These are phyloP conservation scores for Pterostichus niger DNA, from an alignment of 2,888 invertebrate genomes.

Conservation along the genomic window DNA sequence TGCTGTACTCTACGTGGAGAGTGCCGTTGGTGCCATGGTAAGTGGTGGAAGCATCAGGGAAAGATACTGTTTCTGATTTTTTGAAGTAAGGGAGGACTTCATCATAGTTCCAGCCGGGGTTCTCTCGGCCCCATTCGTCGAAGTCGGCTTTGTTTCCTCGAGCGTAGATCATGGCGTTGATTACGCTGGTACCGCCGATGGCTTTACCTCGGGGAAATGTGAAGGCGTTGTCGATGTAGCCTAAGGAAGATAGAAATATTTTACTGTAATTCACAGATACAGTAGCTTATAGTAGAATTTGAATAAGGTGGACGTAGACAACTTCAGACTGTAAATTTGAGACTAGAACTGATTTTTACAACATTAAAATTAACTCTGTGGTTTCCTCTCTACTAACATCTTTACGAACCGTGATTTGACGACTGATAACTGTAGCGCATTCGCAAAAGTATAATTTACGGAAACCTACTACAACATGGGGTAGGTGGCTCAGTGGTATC, in stretches of 20 bases:
- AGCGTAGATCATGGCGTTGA: conserved; percentile 68
- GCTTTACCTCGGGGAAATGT: conserved; percentile 69
- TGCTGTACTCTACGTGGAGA: conserved; percentile 67
- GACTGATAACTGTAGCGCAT: too few relatives aligned
- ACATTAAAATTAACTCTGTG: too few relatives aligned
- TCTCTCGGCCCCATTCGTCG: conserved; percentile 68
- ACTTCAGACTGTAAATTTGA: too few relatives aligned
- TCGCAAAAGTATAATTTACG: too few relatives aligned
- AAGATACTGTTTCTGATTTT: conserved; percentile 68
- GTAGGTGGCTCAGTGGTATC: too few relatives aligned
- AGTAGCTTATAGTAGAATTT: too few relatives aligned
- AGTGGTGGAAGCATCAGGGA: conserved; percentile 39
- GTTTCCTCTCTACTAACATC: too few relatives aligned
- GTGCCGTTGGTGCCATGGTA: conserved; percentile 67
- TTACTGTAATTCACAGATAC: too few relatives aligned
- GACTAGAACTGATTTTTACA: too few relatives aligned
- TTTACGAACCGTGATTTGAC: too few relatives aligned
- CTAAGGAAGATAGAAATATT: conserved; percentile 53
- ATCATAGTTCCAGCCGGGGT: conserved; percentile 69
- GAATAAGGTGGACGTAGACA: too few relatives aligned
- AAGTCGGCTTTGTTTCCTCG: conserved; percentile 68
- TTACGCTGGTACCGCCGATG: conserved; percentile 68
- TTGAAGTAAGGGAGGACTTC: conserved; percentile 69
- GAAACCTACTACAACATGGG: too few relatives aligned
- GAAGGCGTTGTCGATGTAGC: conserved; percentile 68